Conservation (phyloP, 2,888 invertebrate genomes). For the Luperina nickerlii region DNA sequence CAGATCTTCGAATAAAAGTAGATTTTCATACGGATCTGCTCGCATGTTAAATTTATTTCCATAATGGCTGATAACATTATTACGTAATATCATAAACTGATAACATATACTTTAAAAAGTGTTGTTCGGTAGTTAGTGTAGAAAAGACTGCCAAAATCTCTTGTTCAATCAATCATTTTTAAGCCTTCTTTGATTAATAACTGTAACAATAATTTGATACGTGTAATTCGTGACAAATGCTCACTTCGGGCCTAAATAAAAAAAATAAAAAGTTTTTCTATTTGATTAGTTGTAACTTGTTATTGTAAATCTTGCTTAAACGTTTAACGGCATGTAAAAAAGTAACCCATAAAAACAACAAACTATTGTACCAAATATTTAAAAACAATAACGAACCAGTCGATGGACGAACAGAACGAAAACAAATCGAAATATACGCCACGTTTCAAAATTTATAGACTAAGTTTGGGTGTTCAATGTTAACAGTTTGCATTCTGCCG, state of each 20-base stretch:
- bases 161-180: neutral
- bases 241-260: neutral
- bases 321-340: neutral
- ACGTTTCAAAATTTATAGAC: neutral
- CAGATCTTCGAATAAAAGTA: neutral
- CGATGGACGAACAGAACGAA: neutral
- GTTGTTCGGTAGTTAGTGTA: neutral
- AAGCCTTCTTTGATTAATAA: neutral
- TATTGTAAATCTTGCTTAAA: neutral
- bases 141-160: neutral
- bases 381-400: neutral
- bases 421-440: neutral
- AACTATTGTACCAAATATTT: neutral
- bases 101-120: neutral
- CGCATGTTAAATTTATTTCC: neutral
- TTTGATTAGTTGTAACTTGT: neutral
- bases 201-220: neutral
- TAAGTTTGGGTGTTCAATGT: slow-evolving; percentile 13
- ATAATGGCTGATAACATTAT: neutral
- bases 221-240: neutral
- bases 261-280: neutral
- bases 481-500: neutral
- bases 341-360: neutral
- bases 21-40: neutral
- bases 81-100: neutral